Percentiles rank a stretch among this genome's conserved stretches.
Evolutionary conservation across 1,140 invertebrate genomes (phyloP).

Genomic region (Temnothorax longispinosus): DNA sequence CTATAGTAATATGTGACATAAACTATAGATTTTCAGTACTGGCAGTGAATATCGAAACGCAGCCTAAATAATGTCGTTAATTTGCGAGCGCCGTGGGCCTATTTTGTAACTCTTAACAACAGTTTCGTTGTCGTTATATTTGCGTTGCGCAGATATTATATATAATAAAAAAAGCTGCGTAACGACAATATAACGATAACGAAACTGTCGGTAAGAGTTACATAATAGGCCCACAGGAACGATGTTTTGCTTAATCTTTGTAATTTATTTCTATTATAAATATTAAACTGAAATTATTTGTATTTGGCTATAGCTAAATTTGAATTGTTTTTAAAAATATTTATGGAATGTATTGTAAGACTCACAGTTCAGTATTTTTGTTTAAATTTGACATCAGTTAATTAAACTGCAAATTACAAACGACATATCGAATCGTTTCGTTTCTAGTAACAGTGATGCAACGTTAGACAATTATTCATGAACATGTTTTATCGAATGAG

Average conservation of each 20-base stretch:
- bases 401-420: slow-evolving; percentile 40
- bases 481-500: slow-evolving; percentile 85
- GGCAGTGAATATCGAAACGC: no score
- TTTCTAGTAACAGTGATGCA: slow-evolving; percentile 75
- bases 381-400: slow-evolving; percentile 11
- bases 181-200: no score
- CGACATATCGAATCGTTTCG: slow-evolving; percentile 69
- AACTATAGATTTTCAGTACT: no score
- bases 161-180: no score
- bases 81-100: neutral
- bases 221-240: neutral
- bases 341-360: slow-evolving; percentile 1
- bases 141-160: no score
- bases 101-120: no score
- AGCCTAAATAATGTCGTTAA: neutral
- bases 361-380: neutral
- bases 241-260: neutral
- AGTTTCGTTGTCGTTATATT: no score
- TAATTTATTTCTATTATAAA: neutral
- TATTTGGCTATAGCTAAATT: neutral
- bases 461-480: slow-evolving; percentile 83
- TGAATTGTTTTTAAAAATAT: slow-evolving; percentile 19
- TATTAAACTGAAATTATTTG: neutral
- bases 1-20: no score
- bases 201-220: no score